phyloP scores from a whole-genome alignment of 2,888 invertebrate species.

The Brachycybe producta region DNA sequence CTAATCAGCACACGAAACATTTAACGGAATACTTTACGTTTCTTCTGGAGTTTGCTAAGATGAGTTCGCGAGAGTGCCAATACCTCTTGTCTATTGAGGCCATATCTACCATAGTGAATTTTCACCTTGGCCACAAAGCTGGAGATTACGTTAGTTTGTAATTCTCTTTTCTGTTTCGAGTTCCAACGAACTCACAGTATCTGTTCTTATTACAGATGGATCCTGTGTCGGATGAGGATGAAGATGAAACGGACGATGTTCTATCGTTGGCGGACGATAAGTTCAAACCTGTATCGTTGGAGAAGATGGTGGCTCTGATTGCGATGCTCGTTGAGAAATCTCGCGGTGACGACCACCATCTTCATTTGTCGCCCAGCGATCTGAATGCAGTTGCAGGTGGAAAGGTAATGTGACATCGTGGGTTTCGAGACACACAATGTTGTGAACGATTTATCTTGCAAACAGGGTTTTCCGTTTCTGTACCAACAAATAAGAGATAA shows the following conservation, averaged over 20 bases:
- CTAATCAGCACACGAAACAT: conserved; percentile 67
- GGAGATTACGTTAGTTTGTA: conserved; percentile 49
- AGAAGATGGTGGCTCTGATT: conserved; percentile 88
- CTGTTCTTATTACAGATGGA: conserved; percentile 36
- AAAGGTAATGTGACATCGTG: conserved; percentile 44
- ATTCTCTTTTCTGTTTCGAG: not conserved
- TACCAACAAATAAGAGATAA: conserved; percentile 90
- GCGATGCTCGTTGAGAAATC: conserved; percentile 79
- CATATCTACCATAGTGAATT: conserved; percentile 78
- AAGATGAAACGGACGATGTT: conserved; percentile 51
- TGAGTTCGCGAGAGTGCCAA: conserved; percentile 84
- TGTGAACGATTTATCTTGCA: not conserved
- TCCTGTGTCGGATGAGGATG: conserved; percentile 57
- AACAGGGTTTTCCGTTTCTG: conserved; percentile 75
- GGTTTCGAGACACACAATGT: not conserved
- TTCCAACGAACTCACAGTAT: not conserved
- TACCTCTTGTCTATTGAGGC: conserved; percentile 76
- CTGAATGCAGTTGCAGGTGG: conserved; percentile 71
- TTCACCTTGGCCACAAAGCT: conserved; percentile 74
- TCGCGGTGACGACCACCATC: conserved; percentile 53
- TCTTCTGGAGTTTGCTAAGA: conserved; percentile 82
- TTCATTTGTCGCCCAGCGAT: conserved; percentile 63
- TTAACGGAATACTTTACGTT: conserved; percentile 86
- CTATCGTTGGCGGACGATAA: conserved; percentile 50
- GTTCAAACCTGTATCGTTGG: conserved; percentile 75